Base-by-base conservation (phyloP, 2,113 vertebrate species). In the Podarcis muralis region DNA sequence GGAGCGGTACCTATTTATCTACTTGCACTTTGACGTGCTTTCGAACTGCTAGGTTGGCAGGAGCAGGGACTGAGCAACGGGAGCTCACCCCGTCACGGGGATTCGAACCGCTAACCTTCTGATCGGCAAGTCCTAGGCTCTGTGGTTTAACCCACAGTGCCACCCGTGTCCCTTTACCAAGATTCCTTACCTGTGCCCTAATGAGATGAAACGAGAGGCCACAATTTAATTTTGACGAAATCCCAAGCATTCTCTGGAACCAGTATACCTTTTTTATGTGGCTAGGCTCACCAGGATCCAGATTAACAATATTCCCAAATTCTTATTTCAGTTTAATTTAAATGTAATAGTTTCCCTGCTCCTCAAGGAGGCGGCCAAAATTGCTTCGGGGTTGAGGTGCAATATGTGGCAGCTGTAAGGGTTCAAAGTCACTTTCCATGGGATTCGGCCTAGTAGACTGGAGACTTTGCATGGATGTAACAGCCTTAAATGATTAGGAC, bases 241-340 rank as follows among this genome's bases (percentile, higher is more conserved):
- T 68, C 30, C 15, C 53, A 53, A n/a, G 72, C 68, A 88, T 57
- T 88, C 89, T 91, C 53, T 4, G 57, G 82, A 90, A 30, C 8
- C 77, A 68, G 65, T 82, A 27, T 5, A 57, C 78, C 43, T 81
- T 84, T 25, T 13, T 23, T 18, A 53, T 30, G 27, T 71, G 16
- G 77, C 32, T 83, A 20, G 88, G 22, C 37, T 87, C 71, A 1
- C 57, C 37, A 68, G 3, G 32, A 5, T 88, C 77, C 22, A 75
- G 12, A 7, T 88, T 62, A 88, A 85, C 66, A 4, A 43, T 23
- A 89, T 83, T 83, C 25, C 5, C 77, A 12, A 90, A 83, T 3
- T 68, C 3, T 89, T 53, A 20, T 25, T 88, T 0, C 0, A 27
- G 89, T 68, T 40, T 87, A 83, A 87, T 81, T 79, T 9, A 90